phyloP scores from a whole-genome alignment of 1,140 invertebrate species.

The Drosophila teissieri region DNA sequence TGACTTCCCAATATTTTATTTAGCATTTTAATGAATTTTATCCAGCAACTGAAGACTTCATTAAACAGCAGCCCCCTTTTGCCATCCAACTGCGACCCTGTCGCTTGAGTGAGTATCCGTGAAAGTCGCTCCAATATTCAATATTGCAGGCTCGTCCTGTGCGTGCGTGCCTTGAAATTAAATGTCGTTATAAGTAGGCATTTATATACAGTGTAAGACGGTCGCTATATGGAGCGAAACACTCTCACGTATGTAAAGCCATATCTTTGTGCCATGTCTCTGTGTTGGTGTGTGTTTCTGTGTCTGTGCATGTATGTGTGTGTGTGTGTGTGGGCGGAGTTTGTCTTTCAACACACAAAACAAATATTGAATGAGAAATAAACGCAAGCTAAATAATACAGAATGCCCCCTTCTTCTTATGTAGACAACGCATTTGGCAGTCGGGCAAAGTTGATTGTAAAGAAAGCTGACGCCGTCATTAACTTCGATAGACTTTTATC shows the following conservation, averaged over 20 bases:
- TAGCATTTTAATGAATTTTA: too few species aligned
- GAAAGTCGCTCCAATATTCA: conserved; percentile 66
- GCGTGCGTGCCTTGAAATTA: conserved; percentile 79
- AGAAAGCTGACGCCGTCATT: conserved; percentile 68
- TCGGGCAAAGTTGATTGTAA: conserved; percentile 38
- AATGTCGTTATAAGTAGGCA: conserved; percentile 82
- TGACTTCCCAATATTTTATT: too few species aligned
- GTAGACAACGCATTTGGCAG: conserved; percentile 18
- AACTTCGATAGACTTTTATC: conserved; percentile 51
- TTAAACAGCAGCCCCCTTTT: not conserved
- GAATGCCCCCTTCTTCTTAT: conserved; percentile 1
- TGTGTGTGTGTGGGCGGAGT: conserved; percentile 36
- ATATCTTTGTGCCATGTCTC: conserved; percentile 35
- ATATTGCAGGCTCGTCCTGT: conserved; percentile 68
- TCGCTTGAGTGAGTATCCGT: conserved; percentile 12
- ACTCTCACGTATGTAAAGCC: conserved; percentile 15
- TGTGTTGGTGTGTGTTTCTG: conserved; percentile 3
- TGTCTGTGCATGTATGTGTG: not conserved
- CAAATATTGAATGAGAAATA: conserved; percentile 82
- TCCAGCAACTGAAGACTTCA: not conserved
- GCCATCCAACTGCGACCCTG: conserved; percentile 14
- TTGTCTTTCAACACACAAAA: conserved; percentile 76
- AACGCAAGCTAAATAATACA: conserved; percentile 69
- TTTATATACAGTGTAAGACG: conserved; percentile 70
- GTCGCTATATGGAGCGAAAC: conserved; percentile 32